Evolutionary conservation across 2,888 invertebrate species (phyloP).

Genomic region (Helobdella robusta): DNA sequence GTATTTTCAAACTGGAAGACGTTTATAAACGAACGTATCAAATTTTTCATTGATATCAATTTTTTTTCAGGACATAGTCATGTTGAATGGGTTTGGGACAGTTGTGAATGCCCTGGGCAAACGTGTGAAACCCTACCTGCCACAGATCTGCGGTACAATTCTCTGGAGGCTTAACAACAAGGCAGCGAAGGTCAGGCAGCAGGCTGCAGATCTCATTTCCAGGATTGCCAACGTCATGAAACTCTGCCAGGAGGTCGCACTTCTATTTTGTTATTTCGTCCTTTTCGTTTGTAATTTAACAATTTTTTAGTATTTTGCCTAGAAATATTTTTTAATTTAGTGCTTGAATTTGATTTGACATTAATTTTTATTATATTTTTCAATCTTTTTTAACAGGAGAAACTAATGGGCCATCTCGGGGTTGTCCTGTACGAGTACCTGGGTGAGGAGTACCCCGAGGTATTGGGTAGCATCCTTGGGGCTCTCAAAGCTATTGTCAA

Average conservation of each 20-base stretch:
- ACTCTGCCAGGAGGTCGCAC: constrained; percentile 80
- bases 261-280: not conserved
- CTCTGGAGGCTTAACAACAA: constrained; percentile 98
- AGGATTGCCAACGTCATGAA: constrained; percentile 97
- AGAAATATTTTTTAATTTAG: not conserved
- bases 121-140: constrained; percentile 92
- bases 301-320: not conserved
- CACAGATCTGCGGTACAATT: constrained; percentile 99
- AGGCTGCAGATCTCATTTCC: constrained; percentile 96
- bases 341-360: not conserved
- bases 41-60: not conserved
- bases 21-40: not conserved
- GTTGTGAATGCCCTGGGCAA: constrained; percentile 95
- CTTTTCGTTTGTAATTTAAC: not conserved
- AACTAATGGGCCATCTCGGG: constrained; percentile 98
- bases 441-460: constrained; percentile 98
- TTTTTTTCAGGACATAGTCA: constrained; percentile 75
- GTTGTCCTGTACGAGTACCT: constrained; percentile 96
- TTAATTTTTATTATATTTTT: not conserved
- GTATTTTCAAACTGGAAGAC: constrained; percentile 1
- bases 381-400: constrained; percentile 59
- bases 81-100: constrained; percentile 98
- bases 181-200: constrained; percentile 94
- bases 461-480: constrained; percentile 91
- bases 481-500: constrained; percentile 98